These are phyloP conservation scores for Melopsittacus undulatus DNA, from an alignment of 2,797 vertebrate genomes.

Conservation along the genomic window DNA sequence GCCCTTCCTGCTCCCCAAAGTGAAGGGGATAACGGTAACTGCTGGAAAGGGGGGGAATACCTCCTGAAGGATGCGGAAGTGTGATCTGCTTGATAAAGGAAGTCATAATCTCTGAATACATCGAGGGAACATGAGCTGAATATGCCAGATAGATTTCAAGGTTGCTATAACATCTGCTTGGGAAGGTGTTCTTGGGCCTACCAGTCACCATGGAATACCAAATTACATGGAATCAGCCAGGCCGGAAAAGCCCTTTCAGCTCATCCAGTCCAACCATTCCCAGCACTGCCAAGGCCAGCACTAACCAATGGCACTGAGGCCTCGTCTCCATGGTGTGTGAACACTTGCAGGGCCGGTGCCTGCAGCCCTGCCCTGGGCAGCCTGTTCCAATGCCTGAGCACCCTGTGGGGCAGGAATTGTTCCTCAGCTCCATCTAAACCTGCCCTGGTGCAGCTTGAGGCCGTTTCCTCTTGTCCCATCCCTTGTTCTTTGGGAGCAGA, in stretches of 20 bases:
- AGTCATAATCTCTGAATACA: rapidly evolving
- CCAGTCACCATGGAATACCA: no score
- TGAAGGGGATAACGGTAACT: rapidly evolving
- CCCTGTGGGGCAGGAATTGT: no score
- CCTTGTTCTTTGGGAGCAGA: no score
- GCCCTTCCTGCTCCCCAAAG: no score
- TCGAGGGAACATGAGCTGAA: rapidly evolving
- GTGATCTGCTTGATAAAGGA: not conserved
- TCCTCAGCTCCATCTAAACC: no score
- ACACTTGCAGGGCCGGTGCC: no score
- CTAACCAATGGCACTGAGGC: rapidly evolving
- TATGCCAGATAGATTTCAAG: rapidly evolving
- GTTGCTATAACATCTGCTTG: rapidly evolving
- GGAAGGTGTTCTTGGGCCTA: not conserved
- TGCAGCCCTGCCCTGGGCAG: not conserved
- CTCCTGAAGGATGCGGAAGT: not conserved
- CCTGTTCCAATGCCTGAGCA: no score
- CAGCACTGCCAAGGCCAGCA: not conserved
- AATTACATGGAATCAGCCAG: not conserved
- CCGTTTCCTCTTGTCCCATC: no score
- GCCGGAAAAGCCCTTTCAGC: no score
- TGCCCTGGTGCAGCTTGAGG: no score
- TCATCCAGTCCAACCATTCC: not conserved
- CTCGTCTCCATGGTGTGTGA: no score
- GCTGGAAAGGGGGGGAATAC: not conserved